A percentile compares a stretch with the other conserved stretches of the same genome.
phyloP scores from a whole-genome alignment of 2,797 vertebrate genomes.

The Amniataba percoides region DNA sequence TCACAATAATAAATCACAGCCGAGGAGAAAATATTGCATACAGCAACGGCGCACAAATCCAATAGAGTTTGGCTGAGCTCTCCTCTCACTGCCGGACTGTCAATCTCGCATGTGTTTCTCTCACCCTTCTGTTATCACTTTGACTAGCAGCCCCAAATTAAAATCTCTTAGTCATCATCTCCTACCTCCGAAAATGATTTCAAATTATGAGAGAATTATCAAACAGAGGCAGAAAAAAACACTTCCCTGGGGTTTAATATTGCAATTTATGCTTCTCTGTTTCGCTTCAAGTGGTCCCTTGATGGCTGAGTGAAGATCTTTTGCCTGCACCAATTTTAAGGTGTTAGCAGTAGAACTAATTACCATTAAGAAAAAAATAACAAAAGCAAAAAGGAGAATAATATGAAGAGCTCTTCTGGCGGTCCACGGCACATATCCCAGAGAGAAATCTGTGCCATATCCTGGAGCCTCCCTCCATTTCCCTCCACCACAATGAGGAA shows the following conservation, averaged over 20 bases:
- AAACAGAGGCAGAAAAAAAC: constrained; percentile 45
- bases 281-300: constrained; percentile 53
- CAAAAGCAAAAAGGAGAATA: constrained; percentile 35
- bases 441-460: constrained; percentile 63
- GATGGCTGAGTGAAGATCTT: constrained; percentile 36
- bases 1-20: constrained; percentile 73
- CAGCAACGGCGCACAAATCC: constrained; percentile 43
- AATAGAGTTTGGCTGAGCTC: constrained; percentile 50
- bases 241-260: constrained; percentile 29
- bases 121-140: constrained; percentile 33
- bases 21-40: constrained; percentile 43
- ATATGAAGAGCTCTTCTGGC: constrained; percentile 30
- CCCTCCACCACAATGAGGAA: constrained; percentile 55
- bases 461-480: constrained; percentile 59
- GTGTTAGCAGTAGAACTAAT: constrained; percentile 61
- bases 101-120: constrained; percentile 39
- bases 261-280: constrained; percentile 34
- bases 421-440: constrained; percentile 32
- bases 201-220: constrained; percentile 49
- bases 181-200: constrained; percentile 38
- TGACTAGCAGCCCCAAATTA: constrained; percentile 34
- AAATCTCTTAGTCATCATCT: constrained; percentile 36
- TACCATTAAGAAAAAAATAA: constrained; percentile 42
- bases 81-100: constrained; percentile 42
- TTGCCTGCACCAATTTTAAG: constrained; percentile 33